These are phyloP conservation scores for Brachionichthys hirsutus DNA, from an alignment of 2,113 vertebrate genomes.

Conservation along the genomic window DNA sequence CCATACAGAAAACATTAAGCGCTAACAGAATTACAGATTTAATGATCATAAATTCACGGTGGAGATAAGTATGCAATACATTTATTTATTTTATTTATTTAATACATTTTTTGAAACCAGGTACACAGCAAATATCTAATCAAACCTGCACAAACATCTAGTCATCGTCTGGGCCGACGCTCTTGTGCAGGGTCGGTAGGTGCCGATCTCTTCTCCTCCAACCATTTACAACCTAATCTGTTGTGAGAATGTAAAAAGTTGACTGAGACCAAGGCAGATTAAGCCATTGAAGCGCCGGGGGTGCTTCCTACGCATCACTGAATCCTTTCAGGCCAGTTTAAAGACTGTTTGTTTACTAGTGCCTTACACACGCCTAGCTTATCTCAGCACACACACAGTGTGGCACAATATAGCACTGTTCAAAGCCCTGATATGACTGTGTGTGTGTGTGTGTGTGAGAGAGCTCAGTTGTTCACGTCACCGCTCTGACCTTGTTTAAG, in stretches of 20 bases:
- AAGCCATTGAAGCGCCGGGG: constrained; percentile 75
- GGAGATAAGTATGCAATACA: too few species aligned
- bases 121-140: not conserved
- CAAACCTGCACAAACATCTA: constrained; percentile 7
- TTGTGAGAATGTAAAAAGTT: constrained; percentile 75
- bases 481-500: constrained; percentile 76
- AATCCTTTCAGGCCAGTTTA: constrained; percentile 80
- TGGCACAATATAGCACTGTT: constrained; percentile 70
- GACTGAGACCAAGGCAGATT: constrained; percentile 74
- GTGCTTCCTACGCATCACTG: constrained; percentile 74
- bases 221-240: constrained; percentile 76
- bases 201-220: constrained; percentile 51
- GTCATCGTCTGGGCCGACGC: constrained; percentile 31
- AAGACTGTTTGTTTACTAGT: constrained; percentile 86
- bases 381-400: constrained; percentile 75
- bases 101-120: too few species aligned
- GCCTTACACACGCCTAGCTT: constrained; percentile 75
- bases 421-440: constrained; percentile 63
- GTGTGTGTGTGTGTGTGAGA: constrained; percentile 26
- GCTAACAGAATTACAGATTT: too few species aligned
- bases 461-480: constrained; percentile 63
- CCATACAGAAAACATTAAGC: not conserved
- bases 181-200: constrained; percentile 20
- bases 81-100: too few species aligned
- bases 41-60: too few species aligned